A percentile compares a stretch with the other conserved stretches of the same genome.
Evolutionary conservation across 1,140 invertebrate species (phyloP).

Genomic region (Zaprionus capensis): DNA sequence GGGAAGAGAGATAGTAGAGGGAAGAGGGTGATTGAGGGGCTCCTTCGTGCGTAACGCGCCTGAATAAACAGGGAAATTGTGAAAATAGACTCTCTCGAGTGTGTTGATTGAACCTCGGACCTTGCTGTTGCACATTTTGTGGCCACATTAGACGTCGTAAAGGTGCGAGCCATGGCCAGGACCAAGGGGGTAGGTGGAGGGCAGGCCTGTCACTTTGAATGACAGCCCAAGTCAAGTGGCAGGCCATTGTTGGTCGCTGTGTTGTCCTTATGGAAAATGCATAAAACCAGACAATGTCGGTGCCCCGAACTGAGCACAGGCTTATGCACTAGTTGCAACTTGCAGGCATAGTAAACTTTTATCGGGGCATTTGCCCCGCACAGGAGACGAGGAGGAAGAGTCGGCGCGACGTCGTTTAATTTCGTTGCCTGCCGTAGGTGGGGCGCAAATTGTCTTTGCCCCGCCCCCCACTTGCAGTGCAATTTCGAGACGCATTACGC

Average conservation of each 20-base stretch:
- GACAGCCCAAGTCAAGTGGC: constrained; percentile 79
- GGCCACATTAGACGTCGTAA: constrained; percentile 38
- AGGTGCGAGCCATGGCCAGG: neutral
- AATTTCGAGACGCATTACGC: constrained; percentile 82
- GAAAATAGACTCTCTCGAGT: constrained; percentile 65
- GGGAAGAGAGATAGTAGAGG: neutral
- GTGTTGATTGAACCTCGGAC: constrained; percentile 40
- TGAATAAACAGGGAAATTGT: constrained; percentile 79
- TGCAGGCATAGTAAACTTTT: constrained; percentile 73
- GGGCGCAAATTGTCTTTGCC: constrained; percentile 70
- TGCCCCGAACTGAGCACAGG: constrained; percentile 26
- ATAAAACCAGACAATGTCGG: constrained; percentile 70
- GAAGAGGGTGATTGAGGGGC: neutral
- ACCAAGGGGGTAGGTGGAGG: neutral
- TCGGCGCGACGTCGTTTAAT: constrained; percentile 64
- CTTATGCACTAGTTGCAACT: constrained; percentile 11
- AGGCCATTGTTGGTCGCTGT: constrained; percentile 54
- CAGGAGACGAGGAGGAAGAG: neutral
- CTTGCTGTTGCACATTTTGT: constrained; percentile 73
- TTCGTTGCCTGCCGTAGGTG: constrained; percentile 61
- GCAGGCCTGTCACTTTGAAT: constrained; percentile 71
- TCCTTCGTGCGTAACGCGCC: constrained; percentile 58
- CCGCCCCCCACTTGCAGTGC: constrained; percentile 25
- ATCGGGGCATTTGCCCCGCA: constrained; percentile 40
- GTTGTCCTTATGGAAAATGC: constrained; percentile 72